Evolutionary conservation across 2,888 invertebrate genomes (phyloP).

Genomic region (Tolmerus cingulatus): DNA sequence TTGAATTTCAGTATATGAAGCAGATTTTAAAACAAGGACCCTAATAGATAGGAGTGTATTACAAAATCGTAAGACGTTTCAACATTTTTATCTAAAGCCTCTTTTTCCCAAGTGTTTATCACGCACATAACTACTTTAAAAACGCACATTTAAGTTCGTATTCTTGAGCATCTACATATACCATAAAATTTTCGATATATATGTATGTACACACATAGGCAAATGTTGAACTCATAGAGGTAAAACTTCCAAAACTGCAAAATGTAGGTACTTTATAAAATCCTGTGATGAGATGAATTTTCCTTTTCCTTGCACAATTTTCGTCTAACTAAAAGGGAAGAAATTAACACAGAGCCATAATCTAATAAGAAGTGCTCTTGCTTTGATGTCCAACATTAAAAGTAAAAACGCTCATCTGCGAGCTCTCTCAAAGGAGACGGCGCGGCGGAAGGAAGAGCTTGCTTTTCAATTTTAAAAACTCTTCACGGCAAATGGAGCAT

Average conservation of each 20-base stretch:
- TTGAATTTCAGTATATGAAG: no score
- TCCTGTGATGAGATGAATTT: neutral
- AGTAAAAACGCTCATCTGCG: no score
- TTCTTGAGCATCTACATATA: no score
- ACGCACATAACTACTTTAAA: no score
- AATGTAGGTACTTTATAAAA: neutral
- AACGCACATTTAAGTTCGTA: no score
- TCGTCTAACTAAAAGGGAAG: neutral
- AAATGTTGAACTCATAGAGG: neutral
- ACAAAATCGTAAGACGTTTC: no score
- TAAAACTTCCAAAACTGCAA: neutral
- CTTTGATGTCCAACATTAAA: neutral
- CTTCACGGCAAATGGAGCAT: neutral
- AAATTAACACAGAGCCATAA: neutral
- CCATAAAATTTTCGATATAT: no score
- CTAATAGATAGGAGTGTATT: no score
- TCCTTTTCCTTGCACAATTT: neutral
- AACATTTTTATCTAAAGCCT: no score
- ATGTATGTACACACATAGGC: no score
- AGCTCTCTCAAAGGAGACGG: neutral
- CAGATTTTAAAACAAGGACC: no score
- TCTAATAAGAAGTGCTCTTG: neutral
- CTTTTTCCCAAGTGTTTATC: no score
- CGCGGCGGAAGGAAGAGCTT: neutral
- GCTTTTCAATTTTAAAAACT: neutral